These are phyloP conservation scores for Macroglossus sobrinus DNA, from an alignment of 2,113 vertebrate species.

Conservation along the genomic window DNA sequence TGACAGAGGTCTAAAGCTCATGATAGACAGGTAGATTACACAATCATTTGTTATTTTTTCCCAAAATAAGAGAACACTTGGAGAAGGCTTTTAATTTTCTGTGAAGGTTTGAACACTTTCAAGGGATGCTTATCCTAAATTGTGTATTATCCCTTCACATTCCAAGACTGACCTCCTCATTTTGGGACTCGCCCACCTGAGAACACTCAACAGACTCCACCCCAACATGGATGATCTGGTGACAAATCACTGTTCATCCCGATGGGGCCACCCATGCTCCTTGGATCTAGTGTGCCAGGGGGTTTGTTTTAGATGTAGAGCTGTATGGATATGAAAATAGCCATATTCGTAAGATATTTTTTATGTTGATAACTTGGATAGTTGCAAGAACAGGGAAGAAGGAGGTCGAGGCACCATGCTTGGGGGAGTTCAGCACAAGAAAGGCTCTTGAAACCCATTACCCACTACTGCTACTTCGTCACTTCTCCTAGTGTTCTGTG, in stretches of 20 bases:
- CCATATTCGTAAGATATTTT: not conserved
- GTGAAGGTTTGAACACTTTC: not conserved
- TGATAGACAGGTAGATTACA: not conserved
- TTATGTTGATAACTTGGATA: not conserved
- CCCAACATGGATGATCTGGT: fast-evolving
- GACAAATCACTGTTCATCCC: not conserved
- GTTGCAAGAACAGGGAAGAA: not conserved
- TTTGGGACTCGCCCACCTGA: fast-evolving
- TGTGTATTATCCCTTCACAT: too few relatives aligned
- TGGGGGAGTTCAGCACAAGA: not conserved
- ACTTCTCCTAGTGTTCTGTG: not conserved
- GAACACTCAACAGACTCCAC: too few relatives aligned
- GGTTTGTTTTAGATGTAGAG: not conserved
- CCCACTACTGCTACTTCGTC: not conserved
- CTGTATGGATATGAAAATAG: too few relatives aligned
- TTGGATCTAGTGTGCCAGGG: not conserved
- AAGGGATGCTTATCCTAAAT: not conserved
- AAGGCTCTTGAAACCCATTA: not conserved
- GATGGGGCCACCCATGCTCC: fast-evolving
- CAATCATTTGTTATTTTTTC: not conserved
- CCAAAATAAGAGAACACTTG: not conserved
- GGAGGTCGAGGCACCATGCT: not conserved
- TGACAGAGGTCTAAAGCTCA: not conserved
- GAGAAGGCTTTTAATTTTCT: not conserved
- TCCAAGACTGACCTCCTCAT: not conserved